Evolutionary conservation across 2,888 invertebrate genomes (phyloP).

Genomic region (Sepioteuthis lessoniana): DNA sequence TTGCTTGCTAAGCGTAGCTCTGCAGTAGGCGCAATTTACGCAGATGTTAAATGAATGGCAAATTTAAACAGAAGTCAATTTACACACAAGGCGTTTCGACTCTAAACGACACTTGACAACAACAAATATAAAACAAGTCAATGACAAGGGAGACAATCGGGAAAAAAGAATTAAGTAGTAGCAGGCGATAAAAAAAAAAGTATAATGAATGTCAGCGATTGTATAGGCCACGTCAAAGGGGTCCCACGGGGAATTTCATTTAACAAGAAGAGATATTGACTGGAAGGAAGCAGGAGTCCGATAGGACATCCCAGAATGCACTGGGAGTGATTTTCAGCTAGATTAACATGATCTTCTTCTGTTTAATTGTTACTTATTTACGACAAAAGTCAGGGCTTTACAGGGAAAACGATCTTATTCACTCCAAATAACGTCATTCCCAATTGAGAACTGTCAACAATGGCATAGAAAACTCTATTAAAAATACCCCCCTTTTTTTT

Average conservation of each 20-base stretch:
- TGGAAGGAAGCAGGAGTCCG: not conserved
- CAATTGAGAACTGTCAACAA: not conserved
- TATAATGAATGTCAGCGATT: not conserved
- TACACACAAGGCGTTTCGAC: not conserved
- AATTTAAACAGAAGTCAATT: not conserved
- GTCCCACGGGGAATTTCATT: not conserved
- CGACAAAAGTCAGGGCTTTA: not conserved
- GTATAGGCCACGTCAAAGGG: not conserved
- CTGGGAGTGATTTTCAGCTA: not conserved
- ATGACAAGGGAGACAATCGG: too few species aligned
- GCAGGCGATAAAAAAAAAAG: not conserved
- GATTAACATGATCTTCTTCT: not conserved
- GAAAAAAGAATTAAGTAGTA: too few species aligned
- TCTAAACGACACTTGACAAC: not conserved
- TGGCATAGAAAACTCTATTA: not conserved
- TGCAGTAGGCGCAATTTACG: too few species aligned
- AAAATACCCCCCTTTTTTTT: not conserved
- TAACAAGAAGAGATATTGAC: not conserved
- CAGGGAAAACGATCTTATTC: not conserved
- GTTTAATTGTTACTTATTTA: conserved; percentile 17
- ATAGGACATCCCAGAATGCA: not conserved
- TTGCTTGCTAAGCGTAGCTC: too few species aligned
- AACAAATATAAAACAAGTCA: not conserved
- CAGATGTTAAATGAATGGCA: too few species aligned
- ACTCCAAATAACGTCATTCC: not conserved